A percentile compares a stretch with the other conserved stretches of the same genome.
Evolutionary conservation across 1,140 invertebrate genomes (phyloP).

Genomic region (Heliconius hewitsoni): DNA sequence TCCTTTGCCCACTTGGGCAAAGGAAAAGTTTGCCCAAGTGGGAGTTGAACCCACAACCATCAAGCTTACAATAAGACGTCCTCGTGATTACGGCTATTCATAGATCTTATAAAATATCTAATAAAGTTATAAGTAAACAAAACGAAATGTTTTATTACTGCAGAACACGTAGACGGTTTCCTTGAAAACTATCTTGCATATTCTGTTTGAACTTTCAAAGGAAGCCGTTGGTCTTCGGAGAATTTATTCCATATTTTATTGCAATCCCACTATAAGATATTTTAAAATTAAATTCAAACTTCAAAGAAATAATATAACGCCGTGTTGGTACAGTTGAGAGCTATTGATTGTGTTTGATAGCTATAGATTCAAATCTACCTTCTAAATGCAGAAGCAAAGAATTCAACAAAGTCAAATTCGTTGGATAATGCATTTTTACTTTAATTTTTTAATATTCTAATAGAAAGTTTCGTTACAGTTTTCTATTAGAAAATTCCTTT

Average conservation of each 20-base stretch:
- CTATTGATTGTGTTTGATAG: neutral
- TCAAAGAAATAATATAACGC: neutral
- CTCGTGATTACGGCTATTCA: too few relatives aligned
- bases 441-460: too few relatives aligned
- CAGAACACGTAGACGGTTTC: constrained; percentile 6
- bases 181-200: constrained; percentile 14
- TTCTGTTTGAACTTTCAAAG: constrained; percentile 15
- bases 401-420: too few relatives aligned
- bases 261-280: constrained; percentile 10
- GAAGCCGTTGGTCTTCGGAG: constrained; percentile 8
- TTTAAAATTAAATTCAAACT: constrained; percentile 14
- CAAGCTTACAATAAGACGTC: too few relatives aligned
- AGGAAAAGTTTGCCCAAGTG: too few relatives aligned
- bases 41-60: too few relatives aligned
- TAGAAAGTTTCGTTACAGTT: too few relatives aligned
- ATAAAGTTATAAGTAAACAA: neutral
- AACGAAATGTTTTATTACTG: neutral
- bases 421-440: too few relatives aligned
- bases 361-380: neutral
- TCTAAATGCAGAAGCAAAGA: too few relatives aligned
- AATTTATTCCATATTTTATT: constrained; percentile 13
- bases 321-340: neutral
- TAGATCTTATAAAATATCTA: neutral
- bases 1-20: too few relatives aligned
- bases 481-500: too few relatives aligned